phyloP scores from a whole-genome alignment of 2,888 invertebrate genomes.

The Drosophila gaucha region DNA sequence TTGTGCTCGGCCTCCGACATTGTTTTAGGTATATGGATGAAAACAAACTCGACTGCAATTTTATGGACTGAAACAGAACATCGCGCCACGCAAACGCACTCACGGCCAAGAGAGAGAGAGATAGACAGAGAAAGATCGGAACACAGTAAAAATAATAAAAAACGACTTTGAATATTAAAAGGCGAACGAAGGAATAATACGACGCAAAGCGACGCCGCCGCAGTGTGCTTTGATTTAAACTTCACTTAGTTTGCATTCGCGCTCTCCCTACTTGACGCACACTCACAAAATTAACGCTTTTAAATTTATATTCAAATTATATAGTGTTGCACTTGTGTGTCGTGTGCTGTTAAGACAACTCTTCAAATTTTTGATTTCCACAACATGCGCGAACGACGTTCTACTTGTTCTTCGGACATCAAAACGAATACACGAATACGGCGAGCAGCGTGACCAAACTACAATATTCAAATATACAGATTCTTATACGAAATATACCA shows the following conservation, averaged over 20 bases:
- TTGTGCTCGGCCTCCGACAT: constrained; percentile 73
- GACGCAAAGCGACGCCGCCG: constrained; percentile 55
- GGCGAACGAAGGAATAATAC: constrained; percentile 47
- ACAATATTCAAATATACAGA: constrained; percentile 5
- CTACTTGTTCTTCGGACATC: constrained; percentile 35
- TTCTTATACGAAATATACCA: constrained; percentile 3
- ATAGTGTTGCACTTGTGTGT: constrained; percentile 34
- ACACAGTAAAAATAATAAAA: constrained; percentile 16
- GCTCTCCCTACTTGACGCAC: constrained; percentile 27
- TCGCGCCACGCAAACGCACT: constrained; percentile 70
- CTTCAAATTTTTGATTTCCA: constrained; percentile 32
- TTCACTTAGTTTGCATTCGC: constrained; percentile 44
- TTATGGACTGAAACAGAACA: constrained; percentile 36
- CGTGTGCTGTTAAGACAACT: constrained; percentile 33
- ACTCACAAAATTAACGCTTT: constrained; percentile 9
- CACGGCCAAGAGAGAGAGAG: constrained; percentile 22
- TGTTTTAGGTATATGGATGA: constrained; percentile 23
- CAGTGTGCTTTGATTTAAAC: constrained; percentile 63
- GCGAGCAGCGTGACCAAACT: constrained; percentile 36
- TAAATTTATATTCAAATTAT: constrained; percentile 15
- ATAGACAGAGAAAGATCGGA: constrained; percentile 4
- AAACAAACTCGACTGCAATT: constrained; percentile 35
- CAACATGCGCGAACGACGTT: constrained; percentile 48
- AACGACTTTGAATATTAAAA: constrained; percentile 55
- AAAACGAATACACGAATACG: constrained; percentile 47